Conservation (phyloP, 2,797 vertebrate species). For the Stomatorhinus walkeri region DNA sequence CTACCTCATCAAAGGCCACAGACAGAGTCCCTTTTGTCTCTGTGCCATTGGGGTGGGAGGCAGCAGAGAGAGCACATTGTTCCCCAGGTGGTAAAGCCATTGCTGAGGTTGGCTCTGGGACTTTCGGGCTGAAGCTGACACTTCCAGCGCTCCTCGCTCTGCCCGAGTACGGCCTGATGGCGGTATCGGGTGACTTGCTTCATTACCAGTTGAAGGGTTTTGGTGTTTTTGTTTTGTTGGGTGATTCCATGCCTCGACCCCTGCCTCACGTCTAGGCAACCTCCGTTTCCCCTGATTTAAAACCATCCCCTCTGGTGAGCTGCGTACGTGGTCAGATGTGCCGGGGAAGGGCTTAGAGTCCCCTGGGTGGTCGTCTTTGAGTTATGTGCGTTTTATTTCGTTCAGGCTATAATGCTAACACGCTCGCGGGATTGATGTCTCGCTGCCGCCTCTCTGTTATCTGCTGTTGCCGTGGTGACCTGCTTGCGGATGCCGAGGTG, state of each 20-base stretch:
- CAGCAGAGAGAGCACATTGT: constrained; percentile 17
- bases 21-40: constrained; percentile 21
- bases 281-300: background rate
- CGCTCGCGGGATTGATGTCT: background rate
- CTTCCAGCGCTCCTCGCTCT: background rate
- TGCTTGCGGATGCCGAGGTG: background rate
- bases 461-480: background rate
- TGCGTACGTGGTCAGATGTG: background rate
- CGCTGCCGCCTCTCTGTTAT: background rate
- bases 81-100: constrained; percentile 14
- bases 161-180: constrained; percentile 10
- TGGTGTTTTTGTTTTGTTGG: background rate
- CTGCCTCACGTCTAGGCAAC: background rate
- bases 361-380: background rate
- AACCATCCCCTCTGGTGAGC: background rate
- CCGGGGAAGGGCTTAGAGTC: background rate
- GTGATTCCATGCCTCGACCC: background rate
- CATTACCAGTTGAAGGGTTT: constrained; percentile 9
- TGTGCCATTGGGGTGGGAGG: background rate
- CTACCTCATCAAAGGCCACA: constrained; percentile 15
- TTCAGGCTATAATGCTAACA: background rate
- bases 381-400: background rate
- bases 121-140: constrained; percentile 18
- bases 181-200: constrained; percentile 23
- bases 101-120: constrained; percentile 19